Percentiles rank a stretch among this genome's conserved stretches.
Conservation (phyloP, 2,888 invertebrate species). For the Dascillus cervinus region DNA sequence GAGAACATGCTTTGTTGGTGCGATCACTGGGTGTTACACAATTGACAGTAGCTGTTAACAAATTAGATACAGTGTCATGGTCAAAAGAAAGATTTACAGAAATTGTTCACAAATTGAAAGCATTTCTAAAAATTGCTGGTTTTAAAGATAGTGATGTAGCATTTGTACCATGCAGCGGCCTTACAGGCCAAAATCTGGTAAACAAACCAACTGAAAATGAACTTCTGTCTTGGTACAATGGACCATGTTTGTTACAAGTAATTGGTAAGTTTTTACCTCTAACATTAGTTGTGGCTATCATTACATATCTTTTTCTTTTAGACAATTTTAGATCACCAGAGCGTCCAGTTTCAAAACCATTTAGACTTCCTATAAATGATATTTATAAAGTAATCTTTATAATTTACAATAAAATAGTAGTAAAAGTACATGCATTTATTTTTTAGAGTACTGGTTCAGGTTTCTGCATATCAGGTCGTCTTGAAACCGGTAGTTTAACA, state of each 20-base stretch:
- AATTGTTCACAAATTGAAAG: conserved; percentile 72
- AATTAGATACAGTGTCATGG: conserved; percentile 95
- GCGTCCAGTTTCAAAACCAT: conserved; percentile 78
- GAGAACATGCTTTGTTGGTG: conserved; percentile 94
- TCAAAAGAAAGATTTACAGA: conserved; percentile 84
- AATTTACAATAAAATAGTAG: conserved; percentile 47
- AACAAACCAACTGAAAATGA: conserved; percentile 57
- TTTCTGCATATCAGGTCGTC: conserved; percentile 81
- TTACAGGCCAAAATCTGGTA: conserved; percentile 90
- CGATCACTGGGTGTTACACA: conserved; percentile 85
- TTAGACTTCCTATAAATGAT: conserved; percentile 89
- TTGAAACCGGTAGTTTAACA: conserved; percentile 86
- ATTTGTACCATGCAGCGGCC: conserved; percentile 92
- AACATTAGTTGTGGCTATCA: conserved; percentile 2
- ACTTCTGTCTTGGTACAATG: conserved; percentile 70
- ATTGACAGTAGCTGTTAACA: conserved; percentile 92
- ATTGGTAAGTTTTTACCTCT: conserved; percentile 52
- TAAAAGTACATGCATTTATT: conserved; percentile 1
- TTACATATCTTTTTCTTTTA: conserved; percentile 28
- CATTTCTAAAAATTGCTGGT: conserved; percentile 84
- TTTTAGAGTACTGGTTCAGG: conserved; percentile 72
- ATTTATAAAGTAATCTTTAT: conserved; percentile 69
- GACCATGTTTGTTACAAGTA: conserved; percentile 75
- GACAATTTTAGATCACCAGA: conserved; percentile 82
- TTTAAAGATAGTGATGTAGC: conserved; percentile 80